These are phyloP conservation scores for Lophotis ruficrista DNA, from an alignment of 2,113 vertebrate species.

Conservation along the genomic window DNA sequence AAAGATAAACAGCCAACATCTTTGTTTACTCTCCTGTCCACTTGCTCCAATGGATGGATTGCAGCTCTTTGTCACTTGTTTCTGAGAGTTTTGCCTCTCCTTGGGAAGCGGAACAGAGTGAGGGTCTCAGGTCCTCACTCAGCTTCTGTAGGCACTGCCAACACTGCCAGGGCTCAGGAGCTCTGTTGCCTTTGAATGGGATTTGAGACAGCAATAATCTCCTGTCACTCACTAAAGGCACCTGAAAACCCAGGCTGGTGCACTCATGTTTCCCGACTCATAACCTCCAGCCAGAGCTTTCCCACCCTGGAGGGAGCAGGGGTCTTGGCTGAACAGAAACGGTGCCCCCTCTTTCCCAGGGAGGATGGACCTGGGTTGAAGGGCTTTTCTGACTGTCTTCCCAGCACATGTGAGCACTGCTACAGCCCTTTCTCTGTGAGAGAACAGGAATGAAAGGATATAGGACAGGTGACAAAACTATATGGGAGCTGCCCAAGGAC, in stretches of 20 bases:
- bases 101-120: not conserved
- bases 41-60: not conserved
- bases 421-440: not conserved
- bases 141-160: not conserved
- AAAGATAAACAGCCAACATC: not conserved
- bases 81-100: not conserved
- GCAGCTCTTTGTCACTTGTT: not conserved
- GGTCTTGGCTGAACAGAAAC: not conserved
- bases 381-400: not conserved
- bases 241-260: not conserved
- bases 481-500: not conserved
- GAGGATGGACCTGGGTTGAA: not conserved
- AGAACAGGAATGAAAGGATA: not conserved
- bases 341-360: accelerated
- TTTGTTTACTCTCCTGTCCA: not conserved
- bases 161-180: not conserved
- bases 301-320: not conserved
- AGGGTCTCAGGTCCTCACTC: not conserved
- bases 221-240: not conserved
- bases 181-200: not conserved
- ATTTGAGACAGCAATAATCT: not conserved
- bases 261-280: not conserved
- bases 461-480: not conserved
- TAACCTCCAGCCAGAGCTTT: not conserved
- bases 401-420: not conserved